These are phyloP conservation scores for Hololepta plana DNA, from an alignment of 2,888 invertebrate genomes.

Conservation along the genomic window DNA sequence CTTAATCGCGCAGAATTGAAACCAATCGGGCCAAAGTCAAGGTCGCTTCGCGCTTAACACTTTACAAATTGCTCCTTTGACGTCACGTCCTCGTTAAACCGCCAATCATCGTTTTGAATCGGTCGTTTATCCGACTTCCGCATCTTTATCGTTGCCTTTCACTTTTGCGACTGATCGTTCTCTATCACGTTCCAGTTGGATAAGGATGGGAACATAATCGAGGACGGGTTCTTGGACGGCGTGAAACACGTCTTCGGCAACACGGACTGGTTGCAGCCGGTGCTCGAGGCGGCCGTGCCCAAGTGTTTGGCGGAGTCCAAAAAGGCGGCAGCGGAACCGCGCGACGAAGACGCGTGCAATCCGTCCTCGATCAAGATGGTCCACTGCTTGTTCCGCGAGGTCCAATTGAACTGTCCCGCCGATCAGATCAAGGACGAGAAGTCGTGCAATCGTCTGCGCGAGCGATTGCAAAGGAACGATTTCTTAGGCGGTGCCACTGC, in stretches of 20 bases:
- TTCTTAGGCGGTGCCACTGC: too few species aligned
- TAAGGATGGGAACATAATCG: conserved; percentile 19
- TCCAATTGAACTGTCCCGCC: conserved; percentile 24
- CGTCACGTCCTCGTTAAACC: too few species aligned
- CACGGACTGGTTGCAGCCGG: conserved; percentile 17
- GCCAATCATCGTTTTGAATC: too few species aligned
- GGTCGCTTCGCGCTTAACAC: conserved; percentile 9
- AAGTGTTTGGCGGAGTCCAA: conserved; percentile 20
- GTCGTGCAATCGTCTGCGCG: conserved; percentile 20
- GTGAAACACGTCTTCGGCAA: conserved; percentile 17
- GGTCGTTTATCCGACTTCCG: too few species aligned
- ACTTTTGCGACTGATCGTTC: too few species aligned
- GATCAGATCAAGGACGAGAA: conserved; percentile 23
- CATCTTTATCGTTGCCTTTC: too few species aligned
- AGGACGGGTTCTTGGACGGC: conserved; percentile 15
- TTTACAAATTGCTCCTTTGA: too few species aligned
- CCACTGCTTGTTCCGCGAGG: conserved; percentile 24
- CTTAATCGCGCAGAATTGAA: not conserved
- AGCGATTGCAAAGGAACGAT: conserved; percentile 18
- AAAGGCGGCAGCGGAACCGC: conserved; percentile 12
- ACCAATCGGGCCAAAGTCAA: conserved; percentile 12
- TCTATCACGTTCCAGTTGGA: conserved; percentile 18
- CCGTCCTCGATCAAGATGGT: conserved; percentile 19
- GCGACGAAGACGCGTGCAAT: conserved; percentile 18
- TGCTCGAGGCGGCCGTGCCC: conserved; percentile 19